Evolutionary conservation across 92 coral and sea anemone genomes (phyloP), one percentile per base, ranked within the genome.

Genomic region (Phenganax marumi): DNA sequence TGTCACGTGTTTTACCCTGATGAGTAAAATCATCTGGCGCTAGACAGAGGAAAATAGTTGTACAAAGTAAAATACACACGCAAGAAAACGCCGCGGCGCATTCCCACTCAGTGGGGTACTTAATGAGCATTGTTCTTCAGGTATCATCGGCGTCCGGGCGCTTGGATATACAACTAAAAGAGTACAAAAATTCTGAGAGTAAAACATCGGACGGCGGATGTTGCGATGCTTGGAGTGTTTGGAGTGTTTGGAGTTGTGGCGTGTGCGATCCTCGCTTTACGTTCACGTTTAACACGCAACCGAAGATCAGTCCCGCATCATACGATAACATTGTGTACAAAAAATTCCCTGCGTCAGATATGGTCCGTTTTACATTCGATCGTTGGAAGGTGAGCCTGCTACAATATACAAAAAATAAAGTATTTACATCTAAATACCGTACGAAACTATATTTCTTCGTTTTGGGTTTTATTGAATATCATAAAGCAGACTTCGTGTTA

Each of bases 141-240:
- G 72, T 66, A 66, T 66, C 72, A 25, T 66, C 72, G 26, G 33
- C 72, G 49, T 25, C 72, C 2, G 72, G 72, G 24, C 48, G 49
- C 14, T 66, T 66, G 16, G n/a, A 33, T 66, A 66, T 66, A 7
- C 48, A 23, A 66, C 17, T 66, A 6, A 66, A 66, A 24, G 17
- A 25, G 12, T 66, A 66, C n/a, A 66, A 66, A 23, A 66, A 66
- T 12, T 0, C 49, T 25, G 72, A 23, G 7, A 3, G 48, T 33
- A 66, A 23, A 19, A 66, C 49, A 24, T 1, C 2, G 50, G 72
- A 33, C 17, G 72, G 72, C 43, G 14, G 8, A 2, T 66, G 72
- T 10, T 66, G 72, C 43, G 72, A 66, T 33, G 0, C 12, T 0
- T 66, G 72, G 72, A 25, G 17, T 1, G 1, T 12, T 6, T 3